Percentiles rank a stretch among this genome's conserved stretches.
These are phyloP conservation scores for Pogonus chalceus DNA, from an alignment of 1,140 invertebrate genomes.

Conservation along the genomic window DNA sequence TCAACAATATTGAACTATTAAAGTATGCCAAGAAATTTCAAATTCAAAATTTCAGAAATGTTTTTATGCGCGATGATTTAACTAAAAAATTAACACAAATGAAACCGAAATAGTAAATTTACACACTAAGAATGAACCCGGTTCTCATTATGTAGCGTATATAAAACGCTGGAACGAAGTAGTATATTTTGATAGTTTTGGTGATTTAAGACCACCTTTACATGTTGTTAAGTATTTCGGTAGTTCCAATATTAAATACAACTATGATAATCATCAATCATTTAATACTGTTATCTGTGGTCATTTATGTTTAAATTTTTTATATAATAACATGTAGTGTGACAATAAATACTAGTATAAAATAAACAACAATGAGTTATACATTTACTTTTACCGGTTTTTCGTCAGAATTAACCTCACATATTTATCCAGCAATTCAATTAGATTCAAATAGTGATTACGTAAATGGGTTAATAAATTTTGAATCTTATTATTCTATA, in stretches of 20 bases:
- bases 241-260: slow-evolving; percentile 12
- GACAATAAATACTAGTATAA: neutral
- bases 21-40: slow-evolving; percentile 21
- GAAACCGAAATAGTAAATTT: slow-evolving; percentile 26
- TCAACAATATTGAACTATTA: slow-evolving; percentile 22
- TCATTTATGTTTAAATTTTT: slow-evolving; percentile 14
- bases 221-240: slow-evolving; percentile 25
- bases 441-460: slow-evolving; percentile 4
- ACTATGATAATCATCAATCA: slow-evolving; percentile 11
- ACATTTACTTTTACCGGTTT: slow-evolving; percentile 11
- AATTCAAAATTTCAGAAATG: slow-evolving; percentile 24
- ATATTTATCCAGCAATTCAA: slow-evolving; percentile 8
- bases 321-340: slow-evolving; percentile 9
- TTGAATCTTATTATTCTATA: slow-evolving; percentile 12
- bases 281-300: no score
- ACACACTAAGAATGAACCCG: slow-evolving; percentile 19
- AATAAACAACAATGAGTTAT: slow-evolving; percentile 7
- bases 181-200: slow-evolving; percentile 28
- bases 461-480: slow-evolving; percentile 10
- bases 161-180: slow-evolving; percentile 21
- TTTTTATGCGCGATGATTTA: slow-evolving; percentile 24
- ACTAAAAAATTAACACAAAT: slow-evolving; percentile 12
- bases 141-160: slow-evolving; percentile 30
- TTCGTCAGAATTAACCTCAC: slow-evolving; percentile 5
- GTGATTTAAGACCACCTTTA: slow-evolving; percentile 22